Evolutionary conservation across 2,797 vertebrate genomes (phyloP), one percentile per base, ranked within the genome.

Genomic region (Sphaeramia orbicularis): DNA sequence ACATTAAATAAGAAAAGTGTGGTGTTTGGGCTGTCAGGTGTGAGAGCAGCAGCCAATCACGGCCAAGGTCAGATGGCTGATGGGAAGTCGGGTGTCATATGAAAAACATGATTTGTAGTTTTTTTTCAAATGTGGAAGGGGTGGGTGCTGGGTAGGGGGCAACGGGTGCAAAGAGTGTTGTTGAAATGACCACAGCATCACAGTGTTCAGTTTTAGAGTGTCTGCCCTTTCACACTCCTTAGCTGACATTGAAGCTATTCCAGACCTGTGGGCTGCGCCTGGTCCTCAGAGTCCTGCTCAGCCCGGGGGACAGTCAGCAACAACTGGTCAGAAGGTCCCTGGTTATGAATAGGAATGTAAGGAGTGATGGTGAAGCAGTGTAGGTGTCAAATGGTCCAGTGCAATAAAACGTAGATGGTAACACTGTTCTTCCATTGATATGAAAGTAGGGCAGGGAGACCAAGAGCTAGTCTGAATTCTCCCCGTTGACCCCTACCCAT

Each of bases 241-340:
- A 67, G 66, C 54, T 58, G 32, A 49, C 35, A 1, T 9, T 43
- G 37, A 38, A 45, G 5, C 30, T 54, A 16, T 50, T 49, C 10
- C 67, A 60, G 65, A 41, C 32, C 62, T 64, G 2, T 3, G 21
- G 21, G 41, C 27, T 14, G 49, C 49, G 59, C 13, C 40, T 47
- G 32, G 32, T 36, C 53, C 6, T 18, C 24, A 5, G 4, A 16
- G 15, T 44, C 4, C 11, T 1, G 44, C 10, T 16, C 8, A 5
- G 4, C 10, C 12, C 7, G 4, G 50, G 6, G 24, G 45, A 66
- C 49, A 9, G 38, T 50, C 64, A 16, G 52, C 13, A 61, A 27
- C 76, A 72, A 66, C 76, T 83, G 79, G 48, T 68, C 62, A 45
- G 38, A 42, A 38, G 64, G 59, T 4, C 53, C 65, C 21, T 11